A percentile compares a stretch with the other conserved stretches of the same genome.
Conservation (phyloP, 1,140 invertebrate genomes). For the Temnothorax nylanderi region DNA sequence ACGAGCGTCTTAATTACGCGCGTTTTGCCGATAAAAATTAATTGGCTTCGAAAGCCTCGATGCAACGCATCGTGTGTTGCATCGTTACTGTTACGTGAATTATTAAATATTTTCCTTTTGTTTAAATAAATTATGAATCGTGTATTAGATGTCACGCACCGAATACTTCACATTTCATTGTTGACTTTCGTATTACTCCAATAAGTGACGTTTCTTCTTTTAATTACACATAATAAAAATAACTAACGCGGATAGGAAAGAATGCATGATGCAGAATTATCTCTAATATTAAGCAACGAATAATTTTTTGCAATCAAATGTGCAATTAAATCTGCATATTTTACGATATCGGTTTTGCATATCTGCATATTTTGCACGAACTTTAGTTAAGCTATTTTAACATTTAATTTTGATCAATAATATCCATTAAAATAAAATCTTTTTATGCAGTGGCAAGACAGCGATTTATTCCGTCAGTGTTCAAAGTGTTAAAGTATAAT, state of each 20-base stretch:
- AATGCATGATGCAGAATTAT: neutral
- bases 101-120: constrained; percentile 15
- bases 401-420: neutral
- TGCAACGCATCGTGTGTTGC: neutral
- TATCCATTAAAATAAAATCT: neutral
- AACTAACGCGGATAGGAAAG: neutral
- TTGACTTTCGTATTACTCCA: neutral
- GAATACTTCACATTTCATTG: neutral
- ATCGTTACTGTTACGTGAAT: constrained; percentile 16
- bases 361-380: too few relatives aligned
- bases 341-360: neutral
- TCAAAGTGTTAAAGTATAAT: constrained; percentile 9
- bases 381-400: neutral
- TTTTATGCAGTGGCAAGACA: neutral
- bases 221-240: neutral
- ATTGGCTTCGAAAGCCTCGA: neutral
- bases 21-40: constrained; percentile 25
- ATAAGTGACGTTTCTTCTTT: neutral
- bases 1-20: constrained; percentile 9
- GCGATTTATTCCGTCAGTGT: neutral
- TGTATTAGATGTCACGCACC: neutral
- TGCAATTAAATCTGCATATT: neutral
- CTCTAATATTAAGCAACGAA: neutral
- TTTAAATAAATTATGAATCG: constrained; percentile 7
- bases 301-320: neutral